These are phyloP conservation scores for Acholoe squamosa DNA, from an alignment of 2,888 invertebrate species.

Conservation along the genomic window DNA sequence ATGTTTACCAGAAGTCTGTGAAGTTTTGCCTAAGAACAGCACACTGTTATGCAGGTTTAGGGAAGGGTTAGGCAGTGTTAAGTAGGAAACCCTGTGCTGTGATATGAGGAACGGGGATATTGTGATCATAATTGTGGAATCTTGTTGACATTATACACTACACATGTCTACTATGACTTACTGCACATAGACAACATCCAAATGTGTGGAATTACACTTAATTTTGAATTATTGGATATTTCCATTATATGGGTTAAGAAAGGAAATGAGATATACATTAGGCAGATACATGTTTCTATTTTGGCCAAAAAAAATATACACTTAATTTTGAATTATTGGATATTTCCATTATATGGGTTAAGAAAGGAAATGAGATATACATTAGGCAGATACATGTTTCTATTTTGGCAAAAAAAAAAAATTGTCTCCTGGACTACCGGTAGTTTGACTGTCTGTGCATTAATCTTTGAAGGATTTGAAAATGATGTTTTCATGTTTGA, in stretches of 20 bases:
- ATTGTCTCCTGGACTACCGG: too few species aligned
- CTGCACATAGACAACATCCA: neutral
- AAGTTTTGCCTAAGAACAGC: neutral
- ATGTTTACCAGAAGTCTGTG: neutral
- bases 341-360: neutral
- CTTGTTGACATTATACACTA: neutral
- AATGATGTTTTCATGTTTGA: too few species aligned
- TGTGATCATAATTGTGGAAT: neutral
- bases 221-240: neutral
- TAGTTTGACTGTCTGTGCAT: too few species aligned
- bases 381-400: neutral
- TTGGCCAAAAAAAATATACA: neutral
- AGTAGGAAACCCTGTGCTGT: neutral
- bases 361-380: neutral
- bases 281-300: neutral
- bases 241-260: neutral
- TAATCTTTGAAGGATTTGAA: too few species aligned
- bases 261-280: neutral
- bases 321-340: neutral
- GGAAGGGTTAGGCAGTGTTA: neutral
- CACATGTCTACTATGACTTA: neutral
- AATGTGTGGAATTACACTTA: neutral
- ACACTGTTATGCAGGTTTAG: neutral
- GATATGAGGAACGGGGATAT: neutral
- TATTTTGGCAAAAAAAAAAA: too few species aligned